Evolutionary conservation across 1,140 invertebrate species (phyloP).

Genomic region (Atopsyche davidsoni): DNA sequence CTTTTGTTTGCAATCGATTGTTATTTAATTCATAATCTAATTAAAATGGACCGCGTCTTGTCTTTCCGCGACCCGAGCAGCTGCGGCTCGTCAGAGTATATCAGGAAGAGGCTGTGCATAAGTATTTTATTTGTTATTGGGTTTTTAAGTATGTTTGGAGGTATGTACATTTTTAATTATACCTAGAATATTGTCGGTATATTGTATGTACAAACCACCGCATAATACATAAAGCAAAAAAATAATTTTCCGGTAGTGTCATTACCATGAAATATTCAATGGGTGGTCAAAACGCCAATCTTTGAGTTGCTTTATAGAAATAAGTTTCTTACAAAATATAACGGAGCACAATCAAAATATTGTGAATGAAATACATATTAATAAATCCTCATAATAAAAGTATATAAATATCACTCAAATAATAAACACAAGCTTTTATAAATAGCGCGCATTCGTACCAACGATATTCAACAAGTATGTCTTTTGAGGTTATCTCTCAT

Average conservation of each 20-base stretch:
- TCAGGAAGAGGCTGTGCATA: constrained; percentile 38
- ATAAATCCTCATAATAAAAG: no score
- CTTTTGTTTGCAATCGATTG: not conserved
- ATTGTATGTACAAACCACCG: not conserved
- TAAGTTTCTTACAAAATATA: not conserved
- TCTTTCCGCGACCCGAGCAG: constrained; percentile 18
- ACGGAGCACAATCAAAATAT: constrained; percentile 1
- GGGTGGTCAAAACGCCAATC: not conserved
- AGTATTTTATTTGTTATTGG: constrained; percentile 39
- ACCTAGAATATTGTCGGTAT: constrained; percentile 29
- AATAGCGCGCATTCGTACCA: not conserved
- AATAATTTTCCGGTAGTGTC: constrained; percentile 7
- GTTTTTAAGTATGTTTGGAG: constrained; percentile 39
- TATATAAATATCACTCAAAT: not conserved
- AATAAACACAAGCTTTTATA: not conserved
- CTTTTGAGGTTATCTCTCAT: not conserved
- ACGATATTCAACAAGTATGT: no score
- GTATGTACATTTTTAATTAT: constrained; percentile 30
- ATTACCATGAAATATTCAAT: not conserved
- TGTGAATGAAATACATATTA: no score
- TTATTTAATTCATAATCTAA: no score
- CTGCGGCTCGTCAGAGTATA: constrained; percentile 35
- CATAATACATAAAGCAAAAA: not conserved
- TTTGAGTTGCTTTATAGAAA: not conserved
- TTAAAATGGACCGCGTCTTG: constrained; percentile 25